Base-by-base conservation (phyloP, 2,113 vertebrate species). In the Clarias macrocephalus region DNA sequence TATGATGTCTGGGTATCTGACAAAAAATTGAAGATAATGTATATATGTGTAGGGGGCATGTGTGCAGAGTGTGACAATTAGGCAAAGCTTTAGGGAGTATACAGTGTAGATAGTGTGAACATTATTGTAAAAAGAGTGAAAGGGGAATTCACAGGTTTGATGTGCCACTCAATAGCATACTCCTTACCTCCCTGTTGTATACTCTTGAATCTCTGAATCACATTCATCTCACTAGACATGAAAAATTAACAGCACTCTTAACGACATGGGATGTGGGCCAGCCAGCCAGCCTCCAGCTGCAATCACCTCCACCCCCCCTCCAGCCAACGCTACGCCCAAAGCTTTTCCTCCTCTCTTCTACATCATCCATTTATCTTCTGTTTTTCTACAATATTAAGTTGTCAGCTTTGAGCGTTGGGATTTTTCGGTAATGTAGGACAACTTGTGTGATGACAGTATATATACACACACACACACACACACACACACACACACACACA, bases 171-270 rank as follows among this genome's bases (percentile, higher is more conserved):
- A 10, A 10, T 77, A 28, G 21, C 56, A 66, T 85, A 15, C 5
- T 5, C 81, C 42, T 80, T 86, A 54, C 48, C 18, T 80, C n/a
- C 65, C 48, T 70, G 63, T 52, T 37, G 42, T 86, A 42, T 62
- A 76, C 54, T 77, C 10, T 72, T 62, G 62, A 37, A 52, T 42
- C 70, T 68, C 16, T 66, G 59, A 63, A 21, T 30, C 68, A 57
- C 62, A 56, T 66, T 13, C 81, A 73, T 59, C 56, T 25, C 77
- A 85, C 59, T 82, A 79, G 82, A 48, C 82, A 85, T 90, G 85
- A 88, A 85, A 87, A 70, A 82, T 85, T 85, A 86, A 87, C 59
- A 75, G 76, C 54, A 33, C 33, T 56, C 76, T 85, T 77, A 72
- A 68, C 77, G 72, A 72, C 28, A 25, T 70, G 70, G 63, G 77